Evolutionary conservation across 35 echinoderm and acorn worm genomes (phyloP).

Genomic region (Apostichopus japonicus): DNA sequence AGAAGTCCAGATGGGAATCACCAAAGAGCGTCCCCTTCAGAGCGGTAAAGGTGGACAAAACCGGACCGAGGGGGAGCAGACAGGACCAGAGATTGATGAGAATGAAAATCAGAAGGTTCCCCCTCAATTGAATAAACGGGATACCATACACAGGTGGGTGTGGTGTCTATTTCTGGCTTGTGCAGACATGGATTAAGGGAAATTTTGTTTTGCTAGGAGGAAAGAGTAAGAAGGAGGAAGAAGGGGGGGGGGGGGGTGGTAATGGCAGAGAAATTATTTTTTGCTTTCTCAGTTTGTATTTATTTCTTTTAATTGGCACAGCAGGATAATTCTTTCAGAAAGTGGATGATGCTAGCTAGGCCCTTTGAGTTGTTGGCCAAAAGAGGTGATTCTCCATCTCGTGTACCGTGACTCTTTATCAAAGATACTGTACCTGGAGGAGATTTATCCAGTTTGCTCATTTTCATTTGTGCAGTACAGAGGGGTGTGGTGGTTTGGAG

Average conservation of each 20-base stretch:
- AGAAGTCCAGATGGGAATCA: constrained; percentile 34
- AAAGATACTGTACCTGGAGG: not conserved
- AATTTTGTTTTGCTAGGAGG: not conserved
- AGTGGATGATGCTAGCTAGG: not conserved
- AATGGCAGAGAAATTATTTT: not conserved
- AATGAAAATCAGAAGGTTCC: not conserved
- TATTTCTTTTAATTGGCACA: not conserved
- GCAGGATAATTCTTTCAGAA: not conserved
- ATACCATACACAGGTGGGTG: constrained; percentile 19
- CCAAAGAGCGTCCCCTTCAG: constrained; percentile 9
- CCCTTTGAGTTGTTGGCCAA: not conserved
- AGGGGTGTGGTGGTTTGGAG: too few species aligned
- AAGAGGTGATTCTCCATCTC: not conserved
- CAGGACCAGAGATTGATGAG: not conserved
- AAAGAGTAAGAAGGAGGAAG: not conserved
- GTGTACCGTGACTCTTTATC: not conserved
- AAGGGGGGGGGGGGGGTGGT: not conserved
- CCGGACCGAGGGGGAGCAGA: not conserved
- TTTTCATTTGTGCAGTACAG: too few species aligned
- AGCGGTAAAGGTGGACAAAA: not conserved
- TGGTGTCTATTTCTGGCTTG: not conserved
- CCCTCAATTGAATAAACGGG: not conserved
- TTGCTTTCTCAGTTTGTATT: not conserved
- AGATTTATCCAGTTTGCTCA: too few species aligned
- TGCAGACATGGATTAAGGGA: not conserved